Percentiles rank a stretch among this genome's conserved stretches.
Conservation (phyloP, 2,113 vertebrate species). For the Chloebia gouldiae region DNA sequence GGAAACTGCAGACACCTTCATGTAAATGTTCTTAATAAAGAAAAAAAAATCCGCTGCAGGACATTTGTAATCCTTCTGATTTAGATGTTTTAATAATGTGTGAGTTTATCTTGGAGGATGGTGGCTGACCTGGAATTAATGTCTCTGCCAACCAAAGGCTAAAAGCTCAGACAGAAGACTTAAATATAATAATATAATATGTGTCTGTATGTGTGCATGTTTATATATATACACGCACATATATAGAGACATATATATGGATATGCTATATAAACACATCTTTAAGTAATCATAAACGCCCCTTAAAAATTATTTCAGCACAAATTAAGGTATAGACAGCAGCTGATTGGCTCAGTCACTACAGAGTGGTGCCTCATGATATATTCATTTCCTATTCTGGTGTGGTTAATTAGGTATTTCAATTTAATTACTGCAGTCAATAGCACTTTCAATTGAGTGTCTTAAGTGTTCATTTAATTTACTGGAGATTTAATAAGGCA, state of each 20-base stretch:
- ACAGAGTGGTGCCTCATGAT: background rate
- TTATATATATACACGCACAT: rapidly evolving
- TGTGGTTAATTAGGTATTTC: slow-evolving; percentile 61
- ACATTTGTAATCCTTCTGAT: slow-evolving; percentile 55
- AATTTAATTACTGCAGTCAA: slow-evolving; percentile 57
- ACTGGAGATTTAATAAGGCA: slow-evolving; percentile 59
- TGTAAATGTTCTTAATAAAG: slow-evolving; percentile 56
- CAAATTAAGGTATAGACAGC: background rate
- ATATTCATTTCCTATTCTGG: slow-evolving; percentile 46
- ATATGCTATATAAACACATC: background rate
- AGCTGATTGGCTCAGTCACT: background rate
- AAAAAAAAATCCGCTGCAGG: background rate
- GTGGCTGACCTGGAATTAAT: slow-evolving; percentile 48
- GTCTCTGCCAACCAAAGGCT: background rate
- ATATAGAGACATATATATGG: background rate
- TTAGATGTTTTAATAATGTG: slow-evolving; percentile 62
- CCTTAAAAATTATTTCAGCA: slow-evolving; percentile 7
- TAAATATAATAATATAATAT: background rate
- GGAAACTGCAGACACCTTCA: slow-evolving; percentile 45
- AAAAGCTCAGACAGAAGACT: slow-evolving; percentile 16
- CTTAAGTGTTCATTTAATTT: slow-evolving; percentile 62
- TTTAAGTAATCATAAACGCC: slow-evolving; percentile 6
- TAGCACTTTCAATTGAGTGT: slow-evolving; percentile 49
- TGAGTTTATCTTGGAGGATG: slow-evolving; percentile 46
- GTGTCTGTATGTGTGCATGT: background rate